Percentiles rank a stretch among this genome's conserved stretches.
Evolutionary conservation across 1,140 invertebrate species (phyloP).

Genomic region (Trachymyrmex cornetzi): DNA sequence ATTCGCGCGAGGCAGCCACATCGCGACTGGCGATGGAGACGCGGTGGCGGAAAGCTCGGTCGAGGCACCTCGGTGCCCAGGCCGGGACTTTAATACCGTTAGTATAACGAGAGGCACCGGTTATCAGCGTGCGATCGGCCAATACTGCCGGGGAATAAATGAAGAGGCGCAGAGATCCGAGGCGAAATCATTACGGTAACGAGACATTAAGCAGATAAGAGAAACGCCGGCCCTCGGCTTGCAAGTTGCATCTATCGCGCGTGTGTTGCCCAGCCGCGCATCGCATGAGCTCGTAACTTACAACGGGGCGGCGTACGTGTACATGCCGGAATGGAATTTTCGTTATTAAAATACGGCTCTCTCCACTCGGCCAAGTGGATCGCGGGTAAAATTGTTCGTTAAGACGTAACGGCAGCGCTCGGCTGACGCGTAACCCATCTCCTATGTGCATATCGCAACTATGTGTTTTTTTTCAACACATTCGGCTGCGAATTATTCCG

Average conservation of each 20-base stretch:
- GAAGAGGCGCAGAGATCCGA: slow-evolving; percentile 77
- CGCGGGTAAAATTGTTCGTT: slow-evolving; percentile 59
- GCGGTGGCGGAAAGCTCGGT: slow-evolving; percentile 24
- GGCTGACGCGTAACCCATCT: slow-evolving; percentile 2
- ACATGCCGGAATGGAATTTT: slow-evolving; percentile 65
- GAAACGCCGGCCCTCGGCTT: slow-evolving; percentile 68
- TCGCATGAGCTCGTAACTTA: slow-evolving; percentile 33
- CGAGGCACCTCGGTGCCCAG: slow-evolving; percentile 6
- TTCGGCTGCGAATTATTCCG: slow-evolving; percentile 28
- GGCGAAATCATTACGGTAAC: slow-evolving; percentile 78
- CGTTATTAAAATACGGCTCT: slow-evolving; percentile 74
- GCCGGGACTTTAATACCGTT: slow-evolving; percentile 73
- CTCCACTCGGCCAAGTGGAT: slow-evolving; percentile 36
- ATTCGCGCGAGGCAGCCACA: slow-evolving; percentile 61
- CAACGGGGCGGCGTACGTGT: slow-evolving; percentile 26
- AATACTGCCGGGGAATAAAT: slow-evolving; percentile 76
- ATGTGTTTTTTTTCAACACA: background rate
- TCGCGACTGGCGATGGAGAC: slow-evolving; percentile 6
- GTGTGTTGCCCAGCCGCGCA: slow-evolving; percentile 4
- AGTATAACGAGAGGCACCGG: slow-evolving; percentile 73
- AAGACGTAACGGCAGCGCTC: slow-evolving; percentile 42
- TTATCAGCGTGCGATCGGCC: slow-evolving; percentile 74
- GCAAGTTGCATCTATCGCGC: slow-evolving; percentile 63
- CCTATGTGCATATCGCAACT: background rate
- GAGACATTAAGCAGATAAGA: slow-evolving; percentile 79